Percentiles rank a stretch among this genome's conserved stretches.
Evolutionary conservation across 2,113 vertebrate species (phyloP).

Genomic region (Camelus dromedarius): DNA sequence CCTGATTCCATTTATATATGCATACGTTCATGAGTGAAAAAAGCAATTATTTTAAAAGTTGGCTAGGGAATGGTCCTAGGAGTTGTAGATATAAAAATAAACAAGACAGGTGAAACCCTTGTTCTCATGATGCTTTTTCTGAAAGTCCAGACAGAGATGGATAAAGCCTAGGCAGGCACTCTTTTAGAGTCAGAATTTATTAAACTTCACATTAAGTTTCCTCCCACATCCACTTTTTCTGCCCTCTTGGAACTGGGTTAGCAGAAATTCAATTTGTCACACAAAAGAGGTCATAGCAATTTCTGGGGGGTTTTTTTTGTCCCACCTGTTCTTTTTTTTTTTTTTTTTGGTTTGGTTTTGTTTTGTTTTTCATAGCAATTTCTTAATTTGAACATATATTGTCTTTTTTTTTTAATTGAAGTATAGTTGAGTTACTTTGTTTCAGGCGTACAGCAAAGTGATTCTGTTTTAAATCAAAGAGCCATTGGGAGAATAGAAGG

Average conservation of each 20-base stretch:
- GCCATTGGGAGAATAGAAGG: not conserved
- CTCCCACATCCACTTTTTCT: not conserved
- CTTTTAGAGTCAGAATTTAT: not conserved
- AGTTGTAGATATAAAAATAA: not conserved
- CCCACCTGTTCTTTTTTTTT: too few species aligned
- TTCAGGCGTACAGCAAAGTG: too few species aligned
- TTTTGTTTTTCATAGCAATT: not conserved
- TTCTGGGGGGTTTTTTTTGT: not conserved
- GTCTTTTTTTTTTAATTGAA: not conserved
- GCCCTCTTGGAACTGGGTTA: not conserved
- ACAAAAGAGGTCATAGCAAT: not conserved
- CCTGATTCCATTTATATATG: not conserved
- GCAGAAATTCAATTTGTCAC: not conserved
- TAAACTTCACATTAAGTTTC: not conserved
- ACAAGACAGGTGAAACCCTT: not conserved
- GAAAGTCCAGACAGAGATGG: not conserved
- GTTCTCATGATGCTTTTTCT: not conserved
- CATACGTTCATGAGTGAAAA: not conserved
- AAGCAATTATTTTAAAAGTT: not conserved
- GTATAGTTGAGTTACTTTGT: too few species aligned
- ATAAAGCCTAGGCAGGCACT: too few species aligned
- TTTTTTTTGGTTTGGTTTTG: too few species aligned
- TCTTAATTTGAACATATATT: not conserved
- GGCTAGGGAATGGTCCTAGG: not conserved
- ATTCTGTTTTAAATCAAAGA: not conserved